A percentile compares a stretch with the other conserved stretches of the same genome.
phyloP scores from a whole-genome alignment of 2,888 invertebrate genomes.

The Drosophila anomelani region DNA sequence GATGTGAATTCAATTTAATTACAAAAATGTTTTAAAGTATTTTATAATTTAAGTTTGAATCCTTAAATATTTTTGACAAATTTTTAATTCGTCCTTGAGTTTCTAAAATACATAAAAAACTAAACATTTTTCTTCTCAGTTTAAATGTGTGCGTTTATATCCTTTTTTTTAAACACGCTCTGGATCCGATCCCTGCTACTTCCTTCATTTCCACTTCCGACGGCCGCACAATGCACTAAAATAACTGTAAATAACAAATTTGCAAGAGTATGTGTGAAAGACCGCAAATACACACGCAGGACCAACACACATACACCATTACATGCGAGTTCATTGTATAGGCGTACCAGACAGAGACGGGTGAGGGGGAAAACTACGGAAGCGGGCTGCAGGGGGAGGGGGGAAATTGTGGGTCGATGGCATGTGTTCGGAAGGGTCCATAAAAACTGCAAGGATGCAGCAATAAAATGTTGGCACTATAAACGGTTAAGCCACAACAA shows the following conservation, averaged over 20 bases:
- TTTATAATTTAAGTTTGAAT: background rate
- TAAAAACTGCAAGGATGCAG: constrained; percentile 79
- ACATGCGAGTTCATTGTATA: constrained; percentile 52
- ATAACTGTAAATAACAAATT: constrained; percentile 81
- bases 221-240: constrained; percentile 71
- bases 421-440: constrained; percentile 65
- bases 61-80: background rate
- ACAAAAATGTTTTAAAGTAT: background rate
- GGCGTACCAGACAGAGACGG: constrained; percentile 53
- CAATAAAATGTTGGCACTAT: constrained; percentile 67
- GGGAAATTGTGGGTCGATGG: background rate
- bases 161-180: constrained; percentile 23
- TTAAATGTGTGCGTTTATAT: background rate
- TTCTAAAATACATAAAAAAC: too few relatives aligned
- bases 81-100: too few relatives aligned
- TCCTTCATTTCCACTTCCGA: constrained; percentile 46
- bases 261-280: constrained; percentile 68
- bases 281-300: constrained; percentile 42
- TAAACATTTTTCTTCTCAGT: background rate
- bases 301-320: constrained; percentile 45
- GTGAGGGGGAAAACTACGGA: constrained; percentile 1
- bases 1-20: background rate
- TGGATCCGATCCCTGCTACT: constrained; percentile 40
- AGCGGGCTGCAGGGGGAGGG: too few relatives aligned
- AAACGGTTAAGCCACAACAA: constrained; percentile 46